Conservation (phyloP, 1,140 invertebrate genomes). For the Drosophila lacteicornis region DNA sequence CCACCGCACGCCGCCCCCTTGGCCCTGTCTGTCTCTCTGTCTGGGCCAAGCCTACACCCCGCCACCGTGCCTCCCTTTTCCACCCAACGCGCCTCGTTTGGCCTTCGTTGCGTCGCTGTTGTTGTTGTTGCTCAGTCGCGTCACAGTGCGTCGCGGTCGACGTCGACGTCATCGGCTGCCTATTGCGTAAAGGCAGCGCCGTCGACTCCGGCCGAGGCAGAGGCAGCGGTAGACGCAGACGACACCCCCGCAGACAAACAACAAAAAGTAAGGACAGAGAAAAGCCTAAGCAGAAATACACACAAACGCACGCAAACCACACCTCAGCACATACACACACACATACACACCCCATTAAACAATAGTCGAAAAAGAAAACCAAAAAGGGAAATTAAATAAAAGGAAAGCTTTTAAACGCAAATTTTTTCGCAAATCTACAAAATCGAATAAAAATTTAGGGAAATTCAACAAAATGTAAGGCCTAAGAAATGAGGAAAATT, state of each 20-base stretch:
- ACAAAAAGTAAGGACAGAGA: conserved; percentile 7
- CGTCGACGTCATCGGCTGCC: conserved; percentile 50
- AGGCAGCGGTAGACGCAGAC: conserved; percentile 5
- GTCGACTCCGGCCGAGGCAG: conserved; percentile 16
- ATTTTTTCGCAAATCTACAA: neutral
- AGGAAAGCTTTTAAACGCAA: conserved; percentile 4
- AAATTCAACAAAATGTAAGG: conserved; percentile 27
- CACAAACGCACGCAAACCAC: conserved; percentile 6
- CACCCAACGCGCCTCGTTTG: conserved; percentile 38
- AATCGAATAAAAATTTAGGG: neutral
- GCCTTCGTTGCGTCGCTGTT: conserved; percentile 40
- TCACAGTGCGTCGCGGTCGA: conserved; percentile 34
- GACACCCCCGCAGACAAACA: conserved; percentile 67
- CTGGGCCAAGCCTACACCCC: conserved; percentile 40
- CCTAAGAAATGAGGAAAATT: conserved; percentile 10
- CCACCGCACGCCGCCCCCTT: neutral
- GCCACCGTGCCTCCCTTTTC: conserved; percentile 5
- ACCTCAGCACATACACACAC: conserved; percentile 12
- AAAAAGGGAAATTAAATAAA: conserved; percentile 3
- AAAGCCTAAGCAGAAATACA: conserved; percentile 39
- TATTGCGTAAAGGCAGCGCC: conserved; percentile 73
- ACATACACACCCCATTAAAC: conserved; percentile 10
- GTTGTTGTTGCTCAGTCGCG: conserved; percentile 24
- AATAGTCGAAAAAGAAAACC: neutral
- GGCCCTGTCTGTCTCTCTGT: conserved; percentile 57